These are phyloP conservation scores for Leucoraja ocellata DNA, from an alignment of 2,797 vertebrate genomes.

Conservation along the genomic window DNA sequence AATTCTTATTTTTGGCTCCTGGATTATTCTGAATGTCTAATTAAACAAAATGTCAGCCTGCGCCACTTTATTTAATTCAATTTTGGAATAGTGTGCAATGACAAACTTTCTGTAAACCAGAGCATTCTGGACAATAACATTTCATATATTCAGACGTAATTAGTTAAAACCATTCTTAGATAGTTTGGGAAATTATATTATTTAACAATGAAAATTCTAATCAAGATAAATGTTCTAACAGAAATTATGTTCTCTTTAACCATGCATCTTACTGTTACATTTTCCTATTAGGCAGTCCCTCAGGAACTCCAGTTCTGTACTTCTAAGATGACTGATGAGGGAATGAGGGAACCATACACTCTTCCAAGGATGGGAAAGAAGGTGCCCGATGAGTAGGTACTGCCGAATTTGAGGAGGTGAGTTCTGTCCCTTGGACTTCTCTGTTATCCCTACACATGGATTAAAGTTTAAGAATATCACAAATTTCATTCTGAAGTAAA, in stretches of 20 bases:
- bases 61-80: not conserved
- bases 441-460: no score
- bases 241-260: not conserved
- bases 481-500: no score
- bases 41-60: not conserved
- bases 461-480: no score
- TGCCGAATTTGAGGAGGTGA: no score
- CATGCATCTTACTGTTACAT: not conserved
- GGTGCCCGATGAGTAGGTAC: no score
- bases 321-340: no score
- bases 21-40: not conserved
- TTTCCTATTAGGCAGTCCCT: no score
- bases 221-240: not conserved
- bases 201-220: not conserved
- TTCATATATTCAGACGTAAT: not conserved
- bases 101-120: not conserved
- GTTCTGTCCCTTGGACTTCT: no score
- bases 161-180: not conserved
- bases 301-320: no score
- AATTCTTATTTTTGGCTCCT: not conserved
- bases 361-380: no score
- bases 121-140: not conserved
- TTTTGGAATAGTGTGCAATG: not conserved
- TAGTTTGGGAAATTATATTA: not conserved
- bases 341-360: no score